These are phyloP conservation scores for Drosophila sp. DNA, from an alignment of 1,140 invertebrate species.

Conservation along the genomic window DNA sequence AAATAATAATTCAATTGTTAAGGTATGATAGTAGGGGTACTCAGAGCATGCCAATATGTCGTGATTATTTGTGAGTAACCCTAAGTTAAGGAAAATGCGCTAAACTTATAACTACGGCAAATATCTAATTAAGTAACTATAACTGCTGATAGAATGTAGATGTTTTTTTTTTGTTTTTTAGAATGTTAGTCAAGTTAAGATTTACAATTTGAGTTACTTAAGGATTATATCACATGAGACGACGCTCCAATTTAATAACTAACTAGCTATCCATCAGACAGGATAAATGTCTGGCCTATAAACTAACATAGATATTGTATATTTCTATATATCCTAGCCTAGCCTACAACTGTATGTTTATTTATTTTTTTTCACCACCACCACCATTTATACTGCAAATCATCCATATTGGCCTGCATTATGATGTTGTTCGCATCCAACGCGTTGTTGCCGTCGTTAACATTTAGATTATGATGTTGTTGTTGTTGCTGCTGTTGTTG, in stretches of 20 bases:
- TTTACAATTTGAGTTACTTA: slow-evolving; percentile 78
- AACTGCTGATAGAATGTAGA: no score
- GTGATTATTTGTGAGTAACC: slow-evolving; percentile 2
- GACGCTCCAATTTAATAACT: slow-evolving; percentile 28
- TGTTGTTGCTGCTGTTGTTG: slow-evolving; percentile 45
- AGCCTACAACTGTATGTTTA: slow-evolving; percentile 52
- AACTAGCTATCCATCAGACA: slow-evolving; percentile 17
- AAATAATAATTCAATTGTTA: slow-evolving; percentile 38
- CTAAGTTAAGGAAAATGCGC: slow-evolving; percentile 40
- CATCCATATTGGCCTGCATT: slow-evolving; percentile 83
- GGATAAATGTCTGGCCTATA: slow-evolving; percentile 15
- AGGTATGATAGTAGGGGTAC: slow-evolving; percentile 9
- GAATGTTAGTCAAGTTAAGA: slow-evolving; percentile 29
- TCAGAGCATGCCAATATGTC: slow-evolving; percentile 24
- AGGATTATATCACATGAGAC: slow-evolving; percentile 71
- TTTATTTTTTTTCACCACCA: slow-evolving; percentile 78
- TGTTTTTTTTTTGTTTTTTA: no score
- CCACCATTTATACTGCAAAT: slow-evolving; percentile 84
- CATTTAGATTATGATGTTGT: slow-evolving; percentile 68
- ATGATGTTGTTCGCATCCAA: slow-evolving; percentile 78
- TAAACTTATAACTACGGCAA: slow-evolving; percentile 37
- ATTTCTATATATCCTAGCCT: slow-evolving; percentile 54
- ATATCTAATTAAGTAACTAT: slow-evolving; percentile 11
- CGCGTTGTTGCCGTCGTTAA: slow-evolving; percentile 48
- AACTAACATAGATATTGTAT: slow-evolving; percentile 9